Conservation (phyloP, 2,113 vertebrate genomes). For the Sigmodon hispidus region DNA sequence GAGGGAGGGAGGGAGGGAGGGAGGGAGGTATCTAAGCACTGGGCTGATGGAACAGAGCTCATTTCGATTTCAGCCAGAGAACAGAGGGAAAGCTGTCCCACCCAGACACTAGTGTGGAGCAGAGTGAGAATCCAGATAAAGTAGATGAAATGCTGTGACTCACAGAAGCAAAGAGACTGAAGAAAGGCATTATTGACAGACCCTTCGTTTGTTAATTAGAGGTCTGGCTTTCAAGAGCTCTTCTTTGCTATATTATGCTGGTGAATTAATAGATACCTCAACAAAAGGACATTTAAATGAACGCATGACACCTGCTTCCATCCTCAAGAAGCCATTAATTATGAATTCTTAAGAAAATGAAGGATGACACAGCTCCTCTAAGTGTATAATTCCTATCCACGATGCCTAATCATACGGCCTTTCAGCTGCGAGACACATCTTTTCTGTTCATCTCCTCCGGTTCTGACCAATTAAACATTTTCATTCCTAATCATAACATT, state of each 20-base stretch:
- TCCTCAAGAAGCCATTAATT: constrained; percentile 77
- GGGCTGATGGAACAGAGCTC: background rate
- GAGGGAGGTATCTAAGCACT: background rate
- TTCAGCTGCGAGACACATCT: constrained; percentile 65
- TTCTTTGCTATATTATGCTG: constrained; percentile 36
- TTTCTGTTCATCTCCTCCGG: constrained; percentile 64
- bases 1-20: fast-evolving
- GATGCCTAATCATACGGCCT: constrained; percentile 69
- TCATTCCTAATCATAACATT: constrained; percentile 77
- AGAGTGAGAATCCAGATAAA: background rate
- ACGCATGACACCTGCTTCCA: constrained; percentile 66
- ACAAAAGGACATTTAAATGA: constrained; percentile 76
- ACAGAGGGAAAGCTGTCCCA: background rate
- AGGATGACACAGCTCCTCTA: constrained; percentile 64
- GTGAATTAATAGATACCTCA: constrained; percentile 68
- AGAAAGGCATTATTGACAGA: constrained; percentile 16
- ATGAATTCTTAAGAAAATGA: constrained; percentile 75
- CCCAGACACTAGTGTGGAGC: background rate
- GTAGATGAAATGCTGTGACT: background rate
- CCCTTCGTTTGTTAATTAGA: constrained; percentile 63
- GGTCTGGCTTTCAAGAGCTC: constrained; percentile 39
- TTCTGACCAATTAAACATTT: constrained; percentile 80
- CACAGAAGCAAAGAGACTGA: constrained; percentile 10
- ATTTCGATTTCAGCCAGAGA: background rate
- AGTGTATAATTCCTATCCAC: constrained; percentile 71